Evolutionary conservation across 2,797 vertebrate genomes (phyloP).

Genomic region (Eleutherodactylus coqui): DNA sequence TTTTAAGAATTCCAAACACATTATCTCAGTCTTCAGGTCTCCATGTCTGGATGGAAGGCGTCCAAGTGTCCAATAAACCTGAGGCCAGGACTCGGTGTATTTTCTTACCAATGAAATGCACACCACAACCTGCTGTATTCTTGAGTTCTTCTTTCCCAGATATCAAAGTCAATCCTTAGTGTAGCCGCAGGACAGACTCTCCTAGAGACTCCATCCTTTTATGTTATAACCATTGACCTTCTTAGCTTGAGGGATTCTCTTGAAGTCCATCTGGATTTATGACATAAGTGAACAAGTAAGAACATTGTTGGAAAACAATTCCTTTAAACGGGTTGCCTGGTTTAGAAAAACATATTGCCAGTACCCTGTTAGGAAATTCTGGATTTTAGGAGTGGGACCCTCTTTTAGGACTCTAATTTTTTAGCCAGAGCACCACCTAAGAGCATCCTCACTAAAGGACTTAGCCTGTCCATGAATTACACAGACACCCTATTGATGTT

Average conservation of each 20-base stretch:
- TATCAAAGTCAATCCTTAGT: constrained; percentile 28
- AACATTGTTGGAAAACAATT: constrained; percentile 38
- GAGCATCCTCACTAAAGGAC: not conserved
- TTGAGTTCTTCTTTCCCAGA: constrained; percentile 38
- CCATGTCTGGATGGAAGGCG: constrained; percentile 38
- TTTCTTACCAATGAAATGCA: constrained; percentile 37
- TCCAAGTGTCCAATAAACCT: constrained; percentile 47
- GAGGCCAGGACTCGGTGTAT: constrained; percentile 35
- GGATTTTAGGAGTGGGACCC: too few species aligned
- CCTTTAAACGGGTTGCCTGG: not conserved
- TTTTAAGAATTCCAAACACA: constrained; percentile 42
- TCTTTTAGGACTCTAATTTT: not conserved
- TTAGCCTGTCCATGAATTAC: not conserved
- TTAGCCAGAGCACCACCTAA: not conserved
- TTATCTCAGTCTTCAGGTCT: constrained; percentile 48
- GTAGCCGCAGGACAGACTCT: constrained; percentile 36
- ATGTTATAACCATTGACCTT: constrained; percentile 48
- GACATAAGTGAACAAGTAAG: constrained; percentile 10
- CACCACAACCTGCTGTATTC: constrained; percentile 34
- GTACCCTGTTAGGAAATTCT: too few species aligned
- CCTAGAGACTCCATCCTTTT: constrained; percentile 33
- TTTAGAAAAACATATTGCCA: not conserved
- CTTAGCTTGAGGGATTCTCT: constrained; percentile 40
- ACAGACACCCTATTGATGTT: not conserved
- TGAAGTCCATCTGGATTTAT: constrained; percentile 41